These are phyloP conservation scores for Habrosyne pyritoides DNA, from an alignment of 2,888 invertebrate species.

Conservation along the genomic window DNA sequence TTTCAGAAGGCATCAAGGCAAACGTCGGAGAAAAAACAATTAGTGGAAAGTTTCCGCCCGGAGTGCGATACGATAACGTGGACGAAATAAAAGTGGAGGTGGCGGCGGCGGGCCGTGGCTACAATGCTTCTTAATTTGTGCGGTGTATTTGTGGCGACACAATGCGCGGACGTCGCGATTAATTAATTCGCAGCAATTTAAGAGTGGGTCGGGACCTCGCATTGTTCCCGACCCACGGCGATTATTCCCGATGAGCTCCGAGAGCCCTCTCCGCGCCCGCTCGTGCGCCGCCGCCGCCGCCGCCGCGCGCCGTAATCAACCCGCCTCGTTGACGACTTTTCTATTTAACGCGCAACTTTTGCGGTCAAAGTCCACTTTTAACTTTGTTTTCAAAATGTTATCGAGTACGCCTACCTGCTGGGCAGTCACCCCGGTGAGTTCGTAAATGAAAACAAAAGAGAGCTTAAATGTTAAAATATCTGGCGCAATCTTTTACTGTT, in stretches of 20 bases:
- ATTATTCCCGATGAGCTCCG: conserved; percentile 40
- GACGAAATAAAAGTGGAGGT: conserved; percentile 4
- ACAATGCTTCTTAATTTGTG: conserved; percentile 35
- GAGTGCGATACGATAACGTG: conserved; percentile 19
- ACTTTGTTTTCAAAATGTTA: conserved; percentile 22
- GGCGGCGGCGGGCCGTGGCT: conserved; percentile 9
- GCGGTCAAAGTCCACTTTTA: conserved; percentile 19
- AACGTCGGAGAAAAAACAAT: conserved; percentile 54
- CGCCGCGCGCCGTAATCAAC: conserved; percentile 30
- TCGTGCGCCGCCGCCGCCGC: no score
- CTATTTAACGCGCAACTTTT: conserved; percentile 30
- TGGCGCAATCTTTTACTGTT: no score
- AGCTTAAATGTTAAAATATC: no score
- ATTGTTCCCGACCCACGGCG: conserved; percentile 22
- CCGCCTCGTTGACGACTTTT: conserved; percentile 27
- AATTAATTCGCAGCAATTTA: conserved; percentile 47
- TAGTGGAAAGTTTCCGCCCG: conserved; percentile 42
- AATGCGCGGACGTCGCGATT: conserved; percentile 39
- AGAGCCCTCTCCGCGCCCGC: conserved; percentile 14
- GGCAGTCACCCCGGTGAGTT: not conserved
- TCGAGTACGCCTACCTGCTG: conserved; percentile 17
- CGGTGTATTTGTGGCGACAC: conserved; percentile 29
- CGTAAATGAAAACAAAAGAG: not conserved
- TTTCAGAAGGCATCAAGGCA: conserved; percentile 47
- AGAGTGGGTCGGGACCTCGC: conserved; percentile 33